Conservation (phyloP, 2,113 vertebrate species). For the Heterotilapia buettikoferi region DNA sequence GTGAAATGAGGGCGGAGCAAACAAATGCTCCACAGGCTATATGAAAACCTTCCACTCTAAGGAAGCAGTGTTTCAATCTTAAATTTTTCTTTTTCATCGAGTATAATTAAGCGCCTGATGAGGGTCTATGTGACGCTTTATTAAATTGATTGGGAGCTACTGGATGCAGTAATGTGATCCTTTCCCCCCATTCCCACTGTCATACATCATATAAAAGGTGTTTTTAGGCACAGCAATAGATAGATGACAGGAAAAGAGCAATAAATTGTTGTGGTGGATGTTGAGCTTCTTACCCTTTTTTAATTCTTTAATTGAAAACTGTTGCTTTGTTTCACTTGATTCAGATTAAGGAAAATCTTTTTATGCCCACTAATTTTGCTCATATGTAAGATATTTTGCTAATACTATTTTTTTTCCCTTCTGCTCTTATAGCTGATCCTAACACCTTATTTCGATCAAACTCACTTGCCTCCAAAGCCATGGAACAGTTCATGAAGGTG, state of each 20-base stretch:
- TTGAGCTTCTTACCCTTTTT: neutral
- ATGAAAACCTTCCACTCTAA: neutral
- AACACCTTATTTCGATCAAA: conserved; percentile 92
- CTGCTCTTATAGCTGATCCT: conserved; percentile 78
- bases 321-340: neutral
- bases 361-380: neutral
- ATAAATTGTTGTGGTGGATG: neutral
- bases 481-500: conserved; percentile 95
- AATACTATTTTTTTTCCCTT: neutral
- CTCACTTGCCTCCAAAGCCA: conserved; percentile 86
- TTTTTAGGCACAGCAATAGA: neutral
- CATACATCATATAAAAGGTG: neutral
- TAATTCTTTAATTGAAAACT: neutral
- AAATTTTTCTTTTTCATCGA: neutral
- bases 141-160: neutral
- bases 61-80: neutral
- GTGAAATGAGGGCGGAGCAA: neutral
- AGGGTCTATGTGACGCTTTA: neutral
- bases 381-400: neutral
- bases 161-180: neutral
- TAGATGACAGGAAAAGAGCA: neutral
- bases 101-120: neutral
- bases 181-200: neutral
- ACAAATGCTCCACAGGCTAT: neutral
- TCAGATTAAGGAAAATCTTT: neutral